A percentile compares a stretch with the other conserved stretches of the same genome.
Evolutionary conservation across 92 coral and sea anemone genomes (phyloP).

Genomic region (Phymanthus crucifer): DNA sequence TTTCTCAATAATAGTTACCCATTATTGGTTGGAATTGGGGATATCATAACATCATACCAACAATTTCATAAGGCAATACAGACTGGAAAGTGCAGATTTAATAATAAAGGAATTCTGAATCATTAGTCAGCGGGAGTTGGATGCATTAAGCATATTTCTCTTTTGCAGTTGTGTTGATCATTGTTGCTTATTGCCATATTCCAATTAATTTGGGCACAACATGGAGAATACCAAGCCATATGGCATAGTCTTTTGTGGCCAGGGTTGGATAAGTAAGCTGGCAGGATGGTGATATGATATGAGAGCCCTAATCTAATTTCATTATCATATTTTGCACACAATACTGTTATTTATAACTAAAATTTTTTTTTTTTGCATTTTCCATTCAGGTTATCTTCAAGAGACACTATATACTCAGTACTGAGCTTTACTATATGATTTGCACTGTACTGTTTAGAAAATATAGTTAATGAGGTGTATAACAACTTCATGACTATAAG

Average conservation of each 20-base stretch:
- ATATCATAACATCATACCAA: no score
- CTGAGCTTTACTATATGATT: neutral
- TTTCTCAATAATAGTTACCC: no score
- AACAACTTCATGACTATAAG: neutral
- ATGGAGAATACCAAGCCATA: neutral
- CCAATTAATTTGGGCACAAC: neutral
- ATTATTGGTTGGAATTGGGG: no score
- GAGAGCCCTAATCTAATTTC: constrained; percentile 2
- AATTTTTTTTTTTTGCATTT: neutral
- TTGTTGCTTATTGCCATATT: no score
- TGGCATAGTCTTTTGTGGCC: constrained; percentile 1
- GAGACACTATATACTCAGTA: neutral
- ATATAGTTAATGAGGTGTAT: neutral
- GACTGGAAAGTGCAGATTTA: no score
- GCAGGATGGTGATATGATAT: neutral
- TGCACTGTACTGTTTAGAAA: neutral
- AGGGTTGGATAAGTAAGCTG: constrained; percentile 1
- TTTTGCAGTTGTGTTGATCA: no score
- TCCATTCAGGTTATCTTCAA: neutral
- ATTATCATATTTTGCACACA: constrained; percentile 1
- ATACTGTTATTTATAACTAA: constrained; percentile 4
- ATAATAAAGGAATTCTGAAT: no score
- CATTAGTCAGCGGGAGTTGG: no score
- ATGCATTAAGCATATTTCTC: no score
- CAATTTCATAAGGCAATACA: no score